Percentiles rank a stretch among this genome's conserved stretches.
These are phyloP conservation scores for Villa cingulata DNA, from an alignment of 2,888 invertebrate species.

Conservation along the genomic window DNA sequence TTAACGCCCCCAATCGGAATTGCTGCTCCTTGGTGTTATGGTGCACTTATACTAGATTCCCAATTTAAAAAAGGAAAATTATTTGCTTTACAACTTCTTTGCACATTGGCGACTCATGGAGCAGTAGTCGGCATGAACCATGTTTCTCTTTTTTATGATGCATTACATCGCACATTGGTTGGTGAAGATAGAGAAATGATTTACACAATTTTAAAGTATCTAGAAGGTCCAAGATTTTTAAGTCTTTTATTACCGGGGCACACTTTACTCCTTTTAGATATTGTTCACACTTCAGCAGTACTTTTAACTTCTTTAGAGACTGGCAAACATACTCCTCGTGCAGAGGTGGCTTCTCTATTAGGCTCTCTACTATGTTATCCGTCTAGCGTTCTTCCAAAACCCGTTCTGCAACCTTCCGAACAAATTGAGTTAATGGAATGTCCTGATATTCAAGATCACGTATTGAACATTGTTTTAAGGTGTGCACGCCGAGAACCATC, in stretches of 20 bases:
- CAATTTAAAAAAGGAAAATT: slow-evolving; percentile 70
- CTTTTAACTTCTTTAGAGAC: slow-evolving; percentile 71
- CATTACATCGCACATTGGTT: slow-evolving; percentile 60
- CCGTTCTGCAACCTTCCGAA: slow-evolving; percentile 45
- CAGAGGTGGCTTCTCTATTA: slow-evolving; percentile 80
- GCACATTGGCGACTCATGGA: slow-evolving; percentile 62
- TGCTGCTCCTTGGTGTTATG: slow-evolving; percentile 90
- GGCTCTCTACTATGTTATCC: slow-evolving; percentile 77
- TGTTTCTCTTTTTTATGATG: slow-evolving; percentile 73
- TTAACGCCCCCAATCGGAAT: slow-evolving; percentile 74
- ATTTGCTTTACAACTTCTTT: slow-evolving; percentile 73
- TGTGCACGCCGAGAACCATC: slow-evolving; percentile 82
- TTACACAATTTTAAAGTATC: slow-evolving; percentile 60
- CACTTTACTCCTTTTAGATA: slow-evolving; percentile 72
- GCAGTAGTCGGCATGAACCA: slow-evolving; percentile 48
- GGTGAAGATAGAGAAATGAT: slow-evolving; percentile 61
- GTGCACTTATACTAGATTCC: slow-evolving; percentile 62
- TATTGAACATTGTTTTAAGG: slow-evolving; percentile 72
- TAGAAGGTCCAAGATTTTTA: slow-evolving; percentile 77
- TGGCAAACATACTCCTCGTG: slow-evolving; percentile 60
- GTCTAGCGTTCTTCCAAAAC: slow-evolving; percentile 43
- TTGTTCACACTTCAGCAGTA: slow-evolving; percentile 79
- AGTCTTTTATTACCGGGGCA: slow-evolving; percentile 80
- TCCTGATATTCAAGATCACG: slow-evolving; percentile 50
- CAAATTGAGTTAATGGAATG: slow-evolving; percentile 34